Evolutionary conservation across 2,113 vertebrate genomes (phyloP).

Genomic region (Phalacrocorax brasilianus): DNA sequence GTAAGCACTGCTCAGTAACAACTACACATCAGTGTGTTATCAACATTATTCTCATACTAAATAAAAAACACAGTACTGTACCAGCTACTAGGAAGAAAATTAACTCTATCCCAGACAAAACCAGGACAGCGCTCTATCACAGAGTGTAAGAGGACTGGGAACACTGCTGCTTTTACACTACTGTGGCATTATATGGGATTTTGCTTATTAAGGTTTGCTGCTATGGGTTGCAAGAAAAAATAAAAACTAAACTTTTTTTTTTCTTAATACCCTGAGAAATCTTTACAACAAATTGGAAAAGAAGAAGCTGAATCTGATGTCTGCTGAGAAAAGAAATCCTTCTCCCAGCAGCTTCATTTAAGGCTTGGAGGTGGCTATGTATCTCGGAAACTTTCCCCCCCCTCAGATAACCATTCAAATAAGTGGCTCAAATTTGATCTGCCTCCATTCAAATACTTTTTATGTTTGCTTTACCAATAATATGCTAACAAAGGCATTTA

Average conservation of each 20-base stretch:
- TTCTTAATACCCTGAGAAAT: not conserved
- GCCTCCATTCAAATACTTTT: not conserved
- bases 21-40: too few species aligned
- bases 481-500: constrained; percentile 30
- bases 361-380: not conserved
- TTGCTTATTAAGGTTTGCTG: not conserved
- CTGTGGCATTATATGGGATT: not conserved
- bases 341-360: not conserved
- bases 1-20: too few species aligned
- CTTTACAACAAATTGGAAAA: not conserved
- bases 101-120: too few species aligned
- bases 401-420: not conserved
- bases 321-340: not conserved
- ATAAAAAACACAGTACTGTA: too few species aligned
- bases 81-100: too few species aligned
- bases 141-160: not conserved
- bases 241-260: not conserved
- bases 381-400: not conserved
- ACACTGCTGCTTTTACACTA: fast-evolving
- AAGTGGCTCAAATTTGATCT: not conserved
- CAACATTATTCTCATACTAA: too few species aligned
- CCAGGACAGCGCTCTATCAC: not conserved
- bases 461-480: constrained; percentile 19
- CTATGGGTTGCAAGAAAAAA: not conserved
- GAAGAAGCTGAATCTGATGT: not conserved